Conservation (phyloP, 2,888 invertebrate species). For the Zygogramma bicolorata region DNA sequence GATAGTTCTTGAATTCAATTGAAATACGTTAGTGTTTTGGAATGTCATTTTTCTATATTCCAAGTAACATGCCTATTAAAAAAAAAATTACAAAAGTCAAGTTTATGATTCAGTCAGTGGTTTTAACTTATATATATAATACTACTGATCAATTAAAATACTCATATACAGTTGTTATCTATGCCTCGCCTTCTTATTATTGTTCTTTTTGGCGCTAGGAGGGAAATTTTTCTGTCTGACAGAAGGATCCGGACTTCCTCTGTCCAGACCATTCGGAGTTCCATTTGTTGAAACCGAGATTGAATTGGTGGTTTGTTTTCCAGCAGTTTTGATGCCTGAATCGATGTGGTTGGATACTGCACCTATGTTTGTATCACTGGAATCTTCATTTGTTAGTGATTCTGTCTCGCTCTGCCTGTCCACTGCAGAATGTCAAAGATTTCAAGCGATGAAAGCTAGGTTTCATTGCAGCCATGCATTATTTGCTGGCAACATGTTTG, state of each 20-base stretch:
- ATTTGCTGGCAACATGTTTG: no score
- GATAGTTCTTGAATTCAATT: no score
- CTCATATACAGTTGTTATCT: conserved; percentile 75
- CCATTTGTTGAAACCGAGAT: conserved; percentile 59
- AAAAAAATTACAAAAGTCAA: no score
- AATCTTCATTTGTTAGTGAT: conserved; percentile 84
- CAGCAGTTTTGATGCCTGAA: conserved; percentile 62
- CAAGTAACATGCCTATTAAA: no score
- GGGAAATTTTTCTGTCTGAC: conserved; percentile 73
- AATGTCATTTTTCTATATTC: no score
- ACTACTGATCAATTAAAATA: no score
- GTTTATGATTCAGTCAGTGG: no score
- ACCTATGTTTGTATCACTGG: conserved; percentile 73
- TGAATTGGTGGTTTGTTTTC: conserved; percentile 62
- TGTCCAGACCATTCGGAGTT: conserved; percentile 63
- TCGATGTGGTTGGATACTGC: conserved; percentile 64
- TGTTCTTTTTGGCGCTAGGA: conserved; percentile 78
- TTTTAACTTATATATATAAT: no score
- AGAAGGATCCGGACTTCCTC: conserved; percentile 70
- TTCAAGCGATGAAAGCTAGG: not conserved
- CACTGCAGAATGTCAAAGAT: conserved; percentile 67
- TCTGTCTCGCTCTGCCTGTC: conserved; percentile 90
- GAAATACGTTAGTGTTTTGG: no score
- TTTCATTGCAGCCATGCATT: not conserved
- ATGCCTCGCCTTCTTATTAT: conserved; percentile 86